phyloP scores from a whole-genome alignment of 2,113 vertebrate species.

The Eidolon helvum region DNA sequence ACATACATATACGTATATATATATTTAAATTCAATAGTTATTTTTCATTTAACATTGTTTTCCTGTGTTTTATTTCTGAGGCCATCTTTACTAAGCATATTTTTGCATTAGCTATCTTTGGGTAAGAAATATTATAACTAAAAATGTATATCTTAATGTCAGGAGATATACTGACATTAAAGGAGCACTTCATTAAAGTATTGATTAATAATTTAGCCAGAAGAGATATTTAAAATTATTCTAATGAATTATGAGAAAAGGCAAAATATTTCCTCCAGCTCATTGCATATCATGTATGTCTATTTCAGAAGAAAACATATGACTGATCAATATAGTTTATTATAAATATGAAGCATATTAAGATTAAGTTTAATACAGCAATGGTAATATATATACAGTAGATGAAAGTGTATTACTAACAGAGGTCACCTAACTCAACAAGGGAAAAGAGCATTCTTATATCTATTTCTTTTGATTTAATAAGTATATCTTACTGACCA shows the following conservation, averaged over 20 bases:
- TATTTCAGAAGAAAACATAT: background rate
- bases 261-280: background rate
- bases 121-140: background rate
- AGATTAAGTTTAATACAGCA: background rate
- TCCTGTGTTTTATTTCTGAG: background rate
- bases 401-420: background rate
- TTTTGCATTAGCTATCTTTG: background rate
- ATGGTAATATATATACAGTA: background rate
- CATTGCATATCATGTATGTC: background rate
- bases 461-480: background rate
- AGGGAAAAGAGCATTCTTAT: background rate
- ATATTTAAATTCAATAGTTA: background rate
- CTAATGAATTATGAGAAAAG: background rate
- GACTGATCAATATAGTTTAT: background rate
- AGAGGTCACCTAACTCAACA: background rate
- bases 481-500: background rate
- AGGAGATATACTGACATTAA: background rate
- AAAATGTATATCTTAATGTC: background rate
- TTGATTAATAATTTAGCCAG: background rate
- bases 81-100: background rate
- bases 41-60: slow-evolving; percentile 5
- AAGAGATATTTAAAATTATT: slow-evolving; percentile 2
- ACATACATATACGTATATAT: background rate
- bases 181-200: background rate
- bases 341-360: background rate